Conservation (phyloP, 2,113 vertebrate species). For the Smithornis capensis region DNA sequence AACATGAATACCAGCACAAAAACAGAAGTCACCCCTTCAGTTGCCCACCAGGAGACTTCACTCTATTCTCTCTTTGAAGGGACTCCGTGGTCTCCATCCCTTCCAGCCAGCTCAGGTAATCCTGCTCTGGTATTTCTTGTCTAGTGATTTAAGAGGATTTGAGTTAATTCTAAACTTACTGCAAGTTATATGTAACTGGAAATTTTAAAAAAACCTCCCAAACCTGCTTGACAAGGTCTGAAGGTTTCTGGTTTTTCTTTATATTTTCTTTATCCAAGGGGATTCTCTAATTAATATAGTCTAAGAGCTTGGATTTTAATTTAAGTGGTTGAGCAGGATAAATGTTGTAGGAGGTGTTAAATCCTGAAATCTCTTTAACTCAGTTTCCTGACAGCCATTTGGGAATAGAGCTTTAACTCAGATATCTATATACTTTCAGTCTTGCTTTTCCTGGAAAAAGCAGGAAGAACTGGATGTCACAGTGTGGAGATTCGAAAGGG, state of each 20-base stretch:
- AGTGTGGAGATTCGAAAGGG: not conserved
- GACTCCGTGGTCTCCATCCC: conserved; percentile 95
- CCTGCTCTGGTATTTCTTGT: not conserved
- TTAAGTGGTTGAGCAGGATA: not conserved
- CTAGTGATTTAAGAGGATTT: not conserved
- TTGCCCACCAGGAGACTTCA: conserved; percentile 91
- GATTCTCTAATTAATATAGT: not conserved
- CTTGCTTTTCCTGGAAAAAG: not conserved
- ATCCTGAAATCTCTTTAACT: not conserved
- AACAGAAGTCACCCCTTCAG: conserved; percentile 77
- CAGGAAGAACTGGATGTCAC: not conserved
- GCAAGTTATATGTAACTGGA: not conserved
- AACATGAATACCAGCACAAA: conserved; percentile 85
- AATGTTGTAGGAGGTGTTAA: not conserved
- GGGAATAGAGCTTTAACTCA: not conserved
- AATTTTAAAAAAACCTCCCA: not conserved
- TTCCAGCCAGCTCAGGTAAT: conserved; percentile 96
- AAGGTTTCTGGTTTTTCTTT: not conserved
- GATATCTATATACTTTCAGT: not conserved
- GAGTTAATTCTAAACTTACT: not conserved
- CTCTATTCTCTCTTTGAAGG: conserved; percentile 96
- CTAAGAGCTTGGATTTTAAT: not conserved
- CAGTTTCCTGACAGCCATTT: not conserved
- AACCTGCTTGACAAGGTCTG: not conserved
- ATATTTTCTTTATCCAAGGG: not conserved